Conservation (phyloP, 2,888 invertebrate genomes). For the Gastracanthus pulcherrimus region DNA sequence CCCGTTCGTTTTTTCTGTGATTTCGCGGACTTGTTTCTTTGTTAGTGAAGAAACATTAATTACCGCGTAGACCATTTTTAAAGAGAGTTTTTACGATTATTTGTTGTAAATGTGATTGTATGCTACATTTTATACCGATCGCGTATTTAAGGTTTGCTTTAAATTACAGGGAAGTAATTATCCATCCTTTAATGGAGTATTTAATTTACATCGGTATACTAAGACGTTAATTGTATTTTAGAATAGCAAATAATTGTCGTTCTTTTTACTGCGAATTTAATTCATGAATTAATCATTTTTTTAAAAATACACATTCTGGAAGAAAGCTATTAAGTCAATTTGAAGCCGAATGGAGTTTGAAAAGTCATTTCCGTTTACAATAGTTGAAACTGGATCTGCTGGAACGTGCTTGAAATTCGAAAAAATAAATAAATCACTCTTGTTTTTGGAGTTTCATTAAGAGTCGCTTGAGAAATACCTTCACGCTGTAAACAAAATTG, state of each 20-base stretch:
- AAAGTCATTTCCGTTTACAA: constrained; percentile 21
- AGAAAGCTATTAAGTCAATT: constrained; percentile 31
- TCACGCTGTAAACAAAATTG: background rate
- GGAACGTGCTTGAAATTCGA: constrained; percentile 29
- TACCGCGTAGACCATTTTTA: no score
- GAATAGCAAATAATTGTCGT: constrained; percentile 7
- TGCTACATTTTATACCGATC: no score
- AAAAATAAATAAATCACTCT: constrained; percentile 18
- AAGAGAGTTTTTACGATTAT: no score
- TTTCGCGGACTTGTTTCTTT: background rate
- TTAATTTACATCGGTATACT: background rate
- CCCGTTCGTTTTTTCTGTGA: no score
- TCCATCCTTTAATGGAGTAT: background rate
- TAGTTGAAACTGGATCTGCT: background rate
- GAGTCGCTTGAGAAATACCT: background rate
- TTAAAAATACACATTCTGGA: no score
- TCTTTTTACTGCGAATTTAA: no score
- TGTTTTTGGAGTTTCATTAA: background rate
- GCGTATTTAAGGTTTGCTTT: no score
- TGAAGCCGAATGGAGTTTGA: background rate
- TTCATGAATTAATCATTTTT: no score
- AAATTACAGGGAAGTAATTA: no score
- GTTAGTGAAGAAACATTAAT: no score
- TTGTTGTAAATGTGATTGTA: no score
- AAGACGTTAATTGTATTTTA: constrained; percentile 11